These are phyloP conservation scores for Halictus rubicundus DNA, from an alignment of 1,140 invertebrate genomes.

Conservation along the genomic window DNA sequence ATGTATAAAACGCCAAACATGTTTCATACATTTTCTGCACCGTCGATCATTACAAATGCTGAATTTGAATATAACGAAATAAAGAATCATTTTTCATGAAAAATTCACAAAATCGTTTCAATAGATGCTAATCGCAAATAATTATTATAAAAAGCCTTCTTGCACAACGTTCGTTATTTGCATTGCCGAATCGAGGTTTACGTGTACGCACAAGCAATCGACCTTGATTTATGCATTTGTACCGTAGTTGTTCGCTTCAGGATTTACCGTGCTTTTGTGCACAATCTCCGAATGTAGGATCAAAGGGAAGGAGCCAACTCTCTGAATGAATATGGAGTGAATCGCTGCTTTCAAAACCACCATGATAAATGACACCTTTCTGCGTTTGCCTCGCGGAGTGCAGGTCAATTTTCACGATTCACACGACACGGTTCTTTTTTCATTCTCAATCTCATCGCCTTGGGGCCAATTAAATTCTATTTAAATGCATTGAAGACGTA, in stretches of 20 bases:
- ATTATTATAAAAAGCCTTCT: too few relatives aligned
- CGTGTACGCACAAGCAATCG: neutral
- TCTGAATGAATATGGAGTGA: neutral
- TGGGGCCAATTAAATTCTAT: neutral
- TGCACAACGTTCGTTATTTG: neutral
- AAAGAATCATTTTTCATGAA: too few relatives aligned
- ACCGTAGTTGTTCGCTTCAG: neutral
- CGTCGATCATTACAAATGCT: too few relatives aligned
- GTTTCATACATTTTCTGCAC: too few relatives aligned
- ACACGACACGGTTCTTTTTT: neutral
- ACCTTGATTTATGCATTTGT: neutral
- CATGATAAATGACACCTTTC: slow-evolving; percentile 5
- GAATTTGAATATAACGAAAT: too few relatives aligned
- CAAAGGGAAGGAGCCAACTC: slow-evolving; percentile 4
- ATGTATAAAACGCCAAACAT: too few relatives aligned
- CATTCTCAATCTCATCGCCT: neutral
- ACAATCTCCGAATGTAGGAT: neutral
- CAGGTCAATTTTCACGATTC: slow-evolving; percentile 6
- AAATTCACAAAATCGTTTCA: too few relatives aligned
- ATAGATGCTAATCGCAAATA: too few relatives aligned
- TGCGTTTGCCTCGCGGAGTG: neutral
- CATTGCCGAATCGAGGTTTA: neutral
- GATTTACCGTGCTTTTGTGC: neutral
- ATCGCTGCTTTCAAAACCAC: neutral
- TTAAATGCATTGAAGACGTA: neutral